phyloP scores from a whole-genome alignment of 2,888 invertebrate species.

The Himalopsyche tibetana region DNA sequence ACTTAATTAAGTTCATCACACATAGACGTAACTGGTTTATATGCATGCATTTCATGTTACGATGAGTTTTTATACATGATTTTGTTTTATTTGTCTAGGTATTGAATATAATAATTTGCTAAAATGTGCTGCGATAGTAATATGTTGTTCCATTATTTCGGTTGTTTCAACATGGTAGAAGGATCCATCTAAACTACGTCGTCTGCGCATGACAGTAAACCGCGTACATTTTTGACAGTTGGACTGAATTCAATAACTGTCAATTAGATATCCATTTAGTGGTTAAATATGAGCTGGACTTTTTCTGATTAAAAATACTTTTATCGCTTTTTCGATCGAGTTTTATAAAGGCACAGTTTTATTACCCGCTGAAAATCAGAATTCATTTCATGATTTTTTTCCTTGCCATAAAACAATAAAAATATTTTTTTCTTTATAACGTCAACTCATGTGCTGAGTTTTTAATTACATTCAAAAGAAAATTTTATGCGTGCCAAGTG shows the following conservation, averaged over 20 bases:
- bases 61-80: no score
- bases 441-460: slow-evolving; percentile 37
- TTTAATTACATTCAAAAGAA: slow-evolving; percentile 8
- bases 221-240: slow-evolving; percentile 44
- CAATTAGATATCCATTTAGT: slow-evolving; percentile 39
- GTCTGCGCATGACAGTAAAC: slow-evolving; percentile 19
- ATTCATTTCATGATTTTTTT: background rate
- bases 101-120: no score
- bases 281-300: background rate
- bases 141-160: background rate
- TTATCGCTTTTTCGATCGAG: background rate
- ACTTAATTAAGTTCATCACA: no score
- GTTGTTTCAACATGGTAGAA: background rate
- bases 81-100: no score
- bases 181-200: background rate
- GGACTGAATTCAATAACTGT: slow-evolving; percentile 45
- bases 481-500: slow-evolving; percentile 32
- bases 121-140: background rate
- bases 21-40: no score
- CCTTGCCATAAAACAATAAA: slow-evolving; percentile 18
- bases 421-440: background rate
- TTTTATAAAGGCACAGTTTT: background rate
- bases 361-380: background rate
- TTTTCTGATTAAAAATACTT: slow-evolving; percentile 18
- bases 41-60: no score